Evolutionary conservation across 2,888 invertebrate species (phyloP), one percentile per base, ranked within the genome.

Genomic region (Ganaspis brasiliensis): DNA sequence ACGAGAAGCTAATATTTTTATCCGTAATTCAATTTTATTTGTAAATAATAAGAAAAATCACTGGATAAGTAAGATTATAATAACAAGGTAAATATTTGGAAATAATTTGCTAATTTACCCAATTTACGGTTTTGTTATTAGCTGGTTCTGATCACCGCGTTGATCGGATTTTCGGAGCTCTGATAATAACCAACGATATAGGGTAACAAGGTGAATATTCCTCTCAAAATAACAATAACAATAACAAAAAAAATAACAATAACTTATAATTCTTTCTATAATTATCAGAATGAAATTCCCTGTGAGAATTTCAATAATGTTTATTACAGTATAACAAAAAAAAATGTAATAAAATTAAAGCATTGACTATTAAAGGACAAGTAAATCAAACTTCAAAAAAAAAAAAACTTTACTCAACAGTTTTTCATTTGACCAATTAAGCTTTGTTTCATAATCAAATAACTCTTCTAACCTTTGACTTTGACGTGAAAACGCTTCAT

Each of bases 31-130:
- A 31, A 31, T 31, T 31, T 31, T n/a, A 2, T 31, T 31, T 31
- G 6, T 6, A 6, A 49, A 49, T n/a, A 49, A 49, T 16, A n/a
- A 19, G 0, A n/a, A 9, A 52, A 52, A 52, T 49, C 16, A 49
- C n/a, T 8, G n/a, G 16, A 6, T 19, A 52, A 52, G n/a, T 49
- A 49, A 49, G 16, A 6, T 49, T 49, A 12, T 40, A 16, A 16
- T 52, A 19, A 16, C 8, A 52, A 52, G 52, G 52, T 52, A 52
- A 52, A 52, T 52, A 9, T n/a, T 52, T 52, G 19, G 19, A 9
- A 52, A 52, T 52, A 52, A 52, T 52, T 52, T 19, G 19, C 52
- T 52, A 52, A 52, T 52, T 52, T 52, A 19, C 19, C 52, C n/a
- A 52, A 52, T 52, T 16, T 16, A 52, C 9, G 52, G 52, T 16